Conservation (phyloP, 2,113 vertebrate species). For the Amphilophus citrinellus region DNA sequence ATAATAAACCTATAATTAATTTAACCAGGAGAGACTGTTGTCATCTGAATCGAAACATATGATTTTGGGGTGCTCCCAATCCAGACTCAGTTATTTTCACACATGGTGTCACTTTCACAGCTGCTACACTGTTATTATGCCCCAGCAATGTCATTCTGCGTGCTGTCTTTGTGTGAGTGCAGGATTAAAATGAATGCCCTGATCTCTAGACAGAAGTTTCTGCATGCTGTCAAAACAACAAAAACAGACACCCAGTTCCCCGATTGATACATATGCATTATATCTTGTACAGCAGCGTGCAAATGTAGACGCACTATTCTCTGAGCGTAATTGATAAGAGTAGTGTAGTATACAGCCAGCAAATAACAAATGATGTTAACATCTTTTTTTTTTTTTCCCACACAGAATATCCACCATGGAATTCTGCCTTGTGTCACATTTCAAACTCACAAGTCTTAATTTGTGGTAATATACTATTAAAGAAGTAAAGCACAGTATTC, state of each 20-base stretch:
- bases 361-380: not conserved
- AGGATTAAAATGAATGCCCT: not conserved
- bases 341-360: not conserved
- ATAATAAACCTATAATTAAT: not conserved
- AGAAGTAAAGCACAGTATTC: not conserved
- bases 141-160: not conserved
- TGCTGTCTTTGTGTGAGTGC: not conserved
- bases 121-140: not conserved
- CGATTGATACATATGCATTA: not conserved
- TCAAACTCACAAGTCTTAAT: not conserved
- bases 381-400: not conserved
- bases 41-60: not conserved
- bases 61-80: not conserved
- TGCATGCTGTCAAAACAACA: not conserved
- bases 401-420: not conserved
- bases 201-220: conserved; percentile 10
- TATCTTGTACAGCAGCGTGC: not conserved
- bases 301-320: not conserved
- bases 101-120: not conserved
- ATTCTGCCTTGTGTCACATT: not conserved
- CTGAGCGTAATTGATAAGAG: not conserved
- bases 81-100: not conserved
- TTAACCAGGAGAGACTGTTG: not conserved
- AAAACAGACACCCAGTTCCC: not conserved
- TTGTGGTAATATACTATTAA: not conserved